Conservation (phyloP, 2,888 invertebrate genomes). For the Drosophila macrospina region DNA sequence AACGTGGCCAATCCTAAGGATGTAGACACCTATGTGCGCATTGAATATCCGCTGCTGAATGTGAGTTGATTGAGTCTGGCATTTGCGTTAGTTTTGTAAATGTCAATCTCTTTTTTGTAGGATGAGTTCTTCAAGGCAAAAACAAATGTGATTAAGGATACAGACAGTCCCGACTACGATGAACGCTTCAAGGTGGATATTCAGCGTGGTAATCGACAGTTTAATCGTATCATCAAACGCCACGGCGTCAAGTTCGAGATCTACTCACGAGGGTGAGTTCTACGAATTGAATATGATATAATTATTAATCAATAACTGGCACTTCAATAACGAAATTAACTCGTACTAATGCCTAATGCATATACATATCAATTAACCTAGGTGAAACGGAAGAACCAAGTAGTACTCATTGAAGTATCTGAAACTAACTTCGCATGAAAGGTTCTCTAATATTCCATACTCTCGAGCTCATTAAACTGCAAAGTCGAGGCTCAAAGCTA, state of each 20-base stretch:
- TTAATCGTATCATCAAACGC: conserved; percentile 94
- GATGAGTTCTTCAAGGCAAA: conserved; percentile 91
- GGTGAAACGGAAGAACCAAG: conserved; percentile 27
- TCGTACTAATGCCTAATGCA: conserved; percentile 50
- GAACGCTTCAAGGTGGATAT: conserved; percentile 92
- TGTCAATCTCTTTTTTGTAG: conserved; percentile 84
- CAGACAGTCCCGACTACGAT: conserved; percentile 95
- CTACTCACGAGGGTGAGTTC: conserved; percentile 94
- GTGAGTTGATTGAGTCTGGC: conserved; percentile 81
- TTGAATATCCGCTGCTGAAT: conserved; percentile 91
- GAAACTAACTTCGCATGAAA: conserved; percentile 6
- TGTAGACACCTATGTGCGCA: conserved; percentile 96
- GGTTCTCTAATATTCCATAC: conserved; percentile 1
- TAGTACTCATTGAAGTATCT: conserved; percentile 11
- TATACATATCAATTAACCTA: conserved; percentile 50
- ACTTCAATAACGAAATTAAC: conserved; percentile 23
- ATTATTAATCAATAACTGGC: conserved; percentile 21
- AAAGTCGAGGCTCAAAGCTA: conserved; percentile 1
- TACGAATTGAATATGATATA: background rate
- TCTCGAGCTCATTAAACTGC: background rate
- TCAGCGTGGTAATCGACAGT: conserved; percentile 91
- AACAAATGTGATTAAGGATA: conserved; percentile 92
- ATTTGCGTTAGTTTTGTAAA: background rate
- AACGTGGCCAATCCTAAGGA: conserved; percentile 93
- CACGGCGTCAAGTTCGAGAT: conserved; percentile 96